Conservation (phyloP, 2,113 vertebrate genomes). For the Quiscalus mexicanus region DNA sequence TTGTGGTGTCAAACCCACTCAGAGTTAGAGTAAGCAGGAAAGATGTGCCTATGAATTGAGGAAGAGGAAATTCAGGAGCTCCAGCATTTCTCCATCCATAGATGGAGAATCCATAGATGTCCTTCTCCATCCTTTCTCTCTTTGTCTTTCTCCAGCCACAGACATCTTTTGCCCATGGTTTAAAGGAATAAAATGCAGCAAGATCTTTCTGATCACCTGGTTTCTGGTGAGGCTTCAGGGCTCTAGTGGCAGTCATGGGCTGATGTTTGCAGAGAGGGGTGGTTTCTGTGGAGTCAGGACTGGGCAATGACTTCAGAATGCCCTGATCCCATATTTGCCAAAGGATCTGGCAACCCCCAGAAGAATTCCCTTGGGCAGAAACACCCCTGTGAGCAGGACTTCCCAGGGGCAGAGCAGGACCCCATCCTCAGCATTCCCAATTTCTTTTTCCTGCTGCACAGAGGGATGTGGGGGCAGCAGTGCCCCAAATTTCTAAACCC, state of each 20-base stretch:
- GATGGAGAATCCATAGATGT: background rate
- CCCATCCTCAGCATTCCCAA: background rate
- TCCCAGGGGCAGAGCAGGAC: background rate
- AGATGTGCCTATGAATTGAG: background rate
- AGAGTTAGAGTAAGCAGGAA: background rate
- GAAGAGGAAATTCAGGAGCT: background rate
- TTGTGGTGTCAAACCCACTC: background rate
- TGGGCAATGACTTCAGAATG: background rate
- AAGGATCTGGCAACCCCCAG: background rate
- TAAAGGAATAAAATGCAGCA: background rate
- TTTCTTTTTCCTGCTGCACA: background rate
- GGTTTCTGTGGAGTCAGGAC: background rate
- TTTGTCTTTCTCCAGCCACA: background rate
- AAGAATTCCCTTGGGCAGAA: background rate
- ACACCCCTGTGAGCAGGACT: background rate
- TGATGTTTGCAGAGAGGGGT: background rate
- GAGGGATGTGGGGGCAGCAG: background rate
- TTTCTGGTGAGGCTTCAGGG: background rate
- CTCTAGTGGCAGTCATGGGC: accelerated
- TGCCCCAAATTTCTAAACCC: background rate
- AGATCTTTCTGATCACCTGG: background rate
- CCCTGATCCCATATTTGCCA: background rate
- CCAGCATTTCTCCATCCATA: background rate
- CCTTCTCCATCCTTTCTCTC: background rate
- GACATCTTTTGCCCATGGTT: background rate